Evolutionary conservation across 2,888 invertebrate genomes (phyloP), one percentile per base, ranked within the genome.

Genomic region (Dermolepida albohirtum): DNA sequence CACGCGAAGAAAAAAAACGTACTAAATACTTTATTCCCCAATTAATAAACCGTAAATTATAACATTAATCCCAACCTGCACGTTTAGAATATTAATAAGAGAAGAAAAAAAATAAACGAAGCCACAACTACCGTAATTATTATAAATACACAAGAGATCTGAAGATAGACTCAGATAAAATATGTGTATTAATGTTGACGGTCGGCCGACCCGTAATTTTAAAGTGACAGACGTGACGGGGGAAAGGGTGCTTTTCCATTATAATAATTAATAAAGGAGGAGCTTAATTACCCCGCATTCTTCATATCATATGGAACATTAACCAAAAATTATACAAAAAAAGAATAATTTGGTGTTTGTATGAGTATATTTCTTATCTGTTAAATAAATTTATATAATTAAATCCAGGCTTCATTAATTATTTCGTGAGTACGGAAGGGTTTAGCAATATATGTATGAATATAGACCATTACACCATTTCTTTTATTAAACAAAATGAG

Each of bases 181-280:
- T 54, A 39, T 54, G 29, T 16, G 52, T 54, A 54, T 54, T 54
- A 54, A 54, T 54, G 52, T 54, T 54, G 52, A 16, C 39, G 39
- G 39, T n/a, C 39, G 52, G 39, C 39, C 52, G 34, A 14, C 52
- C 52, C 52, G 52, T 54, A 54, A 54, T 54, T 54, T 54, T 54
- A 54, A 54, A 54, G 52, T 54, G 52, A 54, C 52, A 16, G 52
- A 17, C 52, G 14, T 14, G 17, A 12, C 39, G 39, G 12, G 55
- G 17, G 14, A 11, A 27, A 22, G 29, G 43, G 8, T 11, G 57
- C 57, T 5, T 57, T 57, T 57, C 57, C 57, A 57, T 57, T 57
- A 57, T 57, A 43, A 57, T 57, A 57, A 57, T 57, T 57, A 57
- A 57, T 57, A 57, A 57, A 57, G 57, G 57, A 57, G 57, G 57